Evolutionary conservation across 1,140 invertebrate species (phyloP).

Genomic region (Bilobella aurantiaca): DNA sequence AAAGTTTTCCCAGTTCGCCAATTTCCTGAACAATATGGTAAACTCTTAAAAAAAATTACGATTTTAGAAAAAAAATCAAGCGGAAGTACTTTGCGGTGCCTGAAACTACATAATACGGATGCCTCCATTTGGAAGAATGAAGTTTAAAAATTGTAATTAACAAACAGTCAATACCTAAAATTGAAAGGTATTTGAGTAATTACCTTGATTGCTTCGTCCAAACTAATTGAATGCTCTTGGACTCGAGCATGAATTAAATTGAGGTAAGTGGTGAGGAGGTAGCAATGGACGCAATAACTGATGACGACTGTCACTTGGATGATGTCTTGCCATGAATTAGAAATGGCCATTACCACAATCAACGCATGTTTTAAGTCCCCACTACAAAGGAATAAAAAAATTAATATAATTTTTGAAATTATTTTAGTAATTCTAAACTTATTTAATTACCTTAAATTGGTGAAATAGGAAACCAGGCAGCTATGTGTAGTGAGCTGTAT

Average conservation of each 20-base stretch:
- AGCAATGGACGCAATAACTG: conserved; percentile 68
- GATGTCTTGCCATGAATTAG: conserved; percentile 62
- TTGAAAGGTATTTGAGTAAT: conserved; percentile 30
- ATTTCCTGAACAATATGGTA: conserved; percentile 49
- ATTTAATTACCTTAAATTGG: conserved; percentile 37
- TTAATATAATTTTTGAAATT: too few species aligned
- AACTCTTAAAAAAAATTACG: conserved; percentile 8
- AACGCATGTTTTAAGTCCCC: conserved; percentile 30
- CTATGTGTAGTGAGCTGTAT: conserved; percentile 55
- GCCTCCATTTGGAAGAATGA: too few species aligned
- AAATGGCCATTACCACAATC: conserved; percentile 53
- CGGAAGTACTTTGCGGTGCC: too few species aligned
- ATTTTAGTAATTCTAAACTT: background rate
- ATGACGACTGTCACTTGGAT: conserved; percentile 65
- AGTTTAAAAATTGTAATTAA: too few species aligned
- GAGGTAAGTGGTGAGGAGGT: conserved; percentile 58
- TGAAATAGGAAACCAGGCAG: conserved; percentile 48
- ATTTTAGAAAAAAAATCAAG: background rate
- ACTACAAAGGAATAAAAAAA: background rate
- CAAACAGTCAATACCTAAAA: too few species aligned
- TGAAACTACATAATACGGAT: too few species aligned
- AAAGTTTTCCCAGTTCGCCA: conserved; percentile 59
- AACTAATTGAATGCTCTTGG: conserved; percentile 55
- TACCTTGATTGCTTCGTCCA: conserved; percentile 65
- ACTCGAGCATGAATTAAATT: conserved; percentile 57